Percentiles rank a stretch among this genome's conserved stretches.
phyloP scores from a whole-genome alignment of 1,140 invertebrate genomes.

The Linepithema humile region DNA sequence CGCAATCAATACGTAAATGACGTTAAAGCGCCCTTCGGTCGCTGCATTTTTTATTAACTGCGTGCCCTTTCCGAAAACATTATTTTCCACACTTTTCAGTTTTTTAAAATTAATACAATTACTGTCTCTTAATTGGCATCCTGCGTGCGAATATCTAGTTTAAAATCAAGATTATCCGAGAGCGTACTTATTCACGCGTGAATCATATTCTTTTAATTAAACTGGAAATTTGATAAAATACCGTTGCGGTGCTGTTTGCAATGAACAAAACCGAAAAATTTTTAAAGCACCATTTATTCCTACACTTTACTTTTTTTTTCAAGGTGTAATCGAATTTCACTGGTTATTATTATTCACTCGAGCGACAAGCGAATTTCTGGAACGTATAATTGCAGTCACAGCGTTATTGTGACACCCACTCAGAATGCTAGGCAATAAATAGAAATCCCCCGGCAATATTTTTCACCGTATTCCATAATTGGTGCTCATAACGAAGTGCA shows the following conservation, averaged over 20 bases:
- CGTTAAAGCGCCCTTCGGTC: neutral
- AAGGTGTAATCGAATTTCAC: constrained; percentile 7
- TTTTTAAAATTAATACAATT: constrained; percentile 2
- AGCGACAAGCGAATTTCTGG: neutral
- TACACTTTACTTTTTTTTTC: neutral
- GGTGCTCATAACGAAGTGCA: neutral
- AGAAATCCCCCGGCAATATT: constrained; percentile 7
- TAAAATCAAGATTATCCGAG: neutral
- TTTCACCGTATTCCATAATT: constrained; percentile 7
- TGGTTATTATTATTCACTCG: neutral
- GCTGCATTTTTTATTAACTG: neutral
- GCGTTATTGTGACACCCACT: neutral
- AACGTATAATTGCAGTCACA: constrained; percentile 21
- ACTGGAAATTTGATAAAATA: neutral
- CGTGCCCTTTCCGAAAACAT: neutral
- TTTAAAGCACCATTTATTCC: neutral
- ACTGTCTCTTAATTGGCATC: no score
- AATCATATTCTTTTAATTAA: neutral
- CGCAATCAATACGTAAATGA: neutral
- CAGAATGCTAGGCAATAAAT: constrained; percentile 15
- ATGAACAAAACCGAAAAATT: neutral
- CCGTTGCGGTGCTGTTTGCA: no score
- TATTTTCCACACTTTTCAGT: neutral
- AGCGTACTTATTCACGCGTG: neutral
- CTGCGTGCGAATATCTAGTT: no score